A percentile compares a stretch with the other conserved stretches of the same genome.
Conservation (phyloP, 92 coral and sea anemone genomes). For the Actinostola sp. region DNA sequence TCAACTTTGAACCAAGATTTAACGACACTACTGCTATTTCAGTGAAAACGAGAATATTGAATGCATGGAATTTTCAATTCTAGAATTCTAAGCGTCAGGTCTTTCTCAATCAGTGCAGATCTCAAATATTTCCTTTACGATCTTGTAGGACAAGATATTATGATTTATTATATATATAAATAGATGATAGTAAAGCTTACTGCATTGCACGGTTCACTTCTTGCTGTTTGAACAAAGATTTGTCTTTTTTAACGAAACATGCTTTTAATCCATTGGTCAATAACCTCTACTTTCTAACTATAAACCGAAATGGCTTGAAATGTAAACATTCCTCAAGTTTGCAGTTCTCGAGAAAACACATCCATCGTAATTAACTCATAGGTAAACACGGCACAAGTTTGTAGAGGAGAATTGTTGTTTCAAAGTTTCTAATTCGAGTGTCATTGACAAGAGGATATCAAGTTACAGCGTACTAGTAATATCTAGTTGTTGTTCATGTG, state of each 20-base stretch:
- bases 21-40: too few species aligned
- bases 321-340: conserved; percentile 2
- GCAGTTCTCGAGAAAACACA: neutral
- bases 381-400: conserved; percentile 2
- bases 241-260: neutral
- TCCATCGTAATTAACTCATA: neutral
- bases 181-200: neutral
- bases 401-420: neutral
- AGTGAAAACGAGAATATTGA: too few species aligned
- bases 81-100: too few species aligned
- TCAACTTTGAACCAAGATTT: too few species aligned
- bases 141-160: too few species aligned
- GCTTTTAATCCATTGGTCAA: conserved; percentile 6
- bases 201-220: neutral
- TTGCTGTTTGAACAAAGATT: conserved; percentile 17
- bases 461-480: neutral
- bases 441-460: conserved; percentile 1
- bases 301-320: neutral
- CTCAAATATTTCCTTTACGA: too few species aligned
- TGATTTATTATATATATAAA: too few species aligned
- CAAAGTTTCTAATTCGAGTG: conserved; percentile 14
- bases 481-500: neutral
- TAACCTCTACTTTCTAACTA: neutral
- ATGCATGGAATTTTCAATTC: too few species aligned
- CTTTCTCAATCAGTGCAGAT: too few species aligned